Evolutionary conservation across 2,797 vertebrate species (phyloP), one percentile per base, ranked within the genome.

Genomic region (Myiothlypis coronata): DNA sequence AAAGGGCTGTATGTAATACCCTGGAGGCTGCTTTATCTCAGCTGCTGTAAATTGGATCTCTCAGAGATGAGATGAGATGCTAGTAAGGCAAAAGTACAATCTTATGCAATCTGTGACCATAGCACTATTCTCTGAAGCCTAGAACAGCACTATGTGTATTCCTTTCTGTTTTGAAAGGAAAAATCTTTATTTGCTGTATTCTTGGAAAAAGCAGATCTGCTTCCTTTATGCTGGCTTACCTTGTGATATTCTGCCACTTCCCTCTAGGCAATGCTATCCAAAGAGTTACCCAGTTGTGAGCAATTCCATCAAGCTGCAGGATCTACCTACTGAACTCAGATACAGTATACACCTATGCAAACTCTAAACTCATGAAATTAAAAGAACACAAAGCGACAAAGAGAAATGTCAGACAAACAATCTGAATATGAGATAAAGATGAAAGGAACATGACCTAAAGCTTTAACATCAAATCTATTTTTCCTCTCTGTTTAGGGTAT

Each of bases 131-230:
- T 0, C 1, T 37, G 28, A 59, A 72, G 50, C 55, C 70, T 81
- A 81, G 56, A 90, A 72, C 49, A 70, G 71, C 27, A 34, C 41
- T 71, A 28, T 4, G 14, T 37, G 57, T 44, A 81, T 64, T 93
- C 15, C 35, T 87, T 87, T 88, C 18, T 87, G 5, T 81, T 93
- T 78, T 87, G 63, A 79, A 98, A 98, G 97, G 74, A 98, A 97
- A 97, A 77, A 97, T 98, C 64, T 96, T 98, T 11, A 92, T 98
- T 84, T 97, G 97, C 87, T 97, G 96, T 97, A 32, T 89, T 34
- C 95, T 96, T 47, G 97, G 98, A 81, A 97, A 98, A 97, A 98
- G 97, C 80, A 96, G 96, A 75, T 98, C 98, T 2, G 96, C 97
- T 5, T 49, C 97, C 8, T 89, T 98, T 46, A 96, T 97, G 2